Conservation (phyloP, 2,888 invertebrate species). For the Minunthozetes semirufus region DNA sequence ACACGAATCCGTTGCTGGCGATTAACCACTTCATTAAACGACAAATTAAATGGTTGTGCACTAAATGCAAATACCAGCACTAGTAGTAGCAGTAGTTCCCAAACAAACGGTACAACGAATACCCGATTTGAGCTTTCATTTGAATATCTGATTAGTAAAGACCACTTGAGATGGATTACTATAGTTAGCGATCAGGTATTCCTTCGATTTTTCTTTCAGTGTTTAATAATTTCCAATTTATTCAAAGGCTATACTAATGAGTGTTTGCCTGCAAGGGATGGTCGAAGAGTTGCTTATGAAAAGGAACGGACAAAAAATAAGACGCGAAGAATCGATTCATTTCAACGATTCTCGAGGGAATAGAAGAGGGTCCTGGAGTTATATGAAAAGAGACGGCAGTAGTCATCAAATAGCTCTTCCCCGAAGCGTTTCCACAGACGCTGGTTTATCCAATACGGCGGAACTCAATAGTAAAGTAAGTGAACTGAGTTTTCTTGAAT, state of each 20-base stretch:
- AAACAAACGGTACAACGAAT: conserved; percentile 22
- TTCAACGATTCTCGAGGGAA: neutral
- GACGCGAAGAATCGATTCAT: conserved; percentile 29
- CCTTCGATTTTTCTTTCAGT: neutral
- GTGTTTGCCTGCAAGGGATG: conserved; percentile 85
- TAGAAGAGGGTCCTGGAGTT: conserved; percentile 55
- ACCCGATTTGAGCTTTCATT: conserved; percentile 76
- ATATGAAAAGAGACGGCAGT: conserved; percentile 67
- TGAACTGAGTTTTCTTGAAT: no score
- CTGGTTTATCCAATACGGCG: neutral
- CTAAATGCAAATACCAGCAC: conserved; percentile 26
- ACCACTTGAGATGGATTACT: conserved; percentile 88
- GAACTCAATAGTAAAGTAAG: neutral
- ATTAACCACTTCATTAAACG: conserved; percentile 64
- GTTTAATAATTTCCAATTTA: conserved; percentile 42
- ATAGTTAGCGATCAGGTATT: conserved; percentile 67
- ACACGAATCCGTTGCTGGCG: conserved; percentile 97
- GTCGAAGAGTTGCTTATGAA: conserved; percentile 73
- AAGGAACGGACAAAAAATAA: conserved; percentile 47
- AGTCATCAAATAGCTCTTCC: conserved; percentile 46
- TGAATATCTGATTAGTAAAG: conserved; percentile 86
- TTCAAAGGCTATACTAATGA: conserved; percentile 76
- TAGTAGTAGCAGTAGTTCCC: conserved; percentile 23
- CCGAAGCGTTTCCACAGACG: conserved; percentile 43
- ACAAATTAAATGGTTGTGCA: conserved; percentile 38